Percentiles rank a stretch among this genome's conserved stretches.
phyloP scores from a whole-genome alignment of 2,888 invertebrate species.

The Cylindroiulus punctatus region DNA sequence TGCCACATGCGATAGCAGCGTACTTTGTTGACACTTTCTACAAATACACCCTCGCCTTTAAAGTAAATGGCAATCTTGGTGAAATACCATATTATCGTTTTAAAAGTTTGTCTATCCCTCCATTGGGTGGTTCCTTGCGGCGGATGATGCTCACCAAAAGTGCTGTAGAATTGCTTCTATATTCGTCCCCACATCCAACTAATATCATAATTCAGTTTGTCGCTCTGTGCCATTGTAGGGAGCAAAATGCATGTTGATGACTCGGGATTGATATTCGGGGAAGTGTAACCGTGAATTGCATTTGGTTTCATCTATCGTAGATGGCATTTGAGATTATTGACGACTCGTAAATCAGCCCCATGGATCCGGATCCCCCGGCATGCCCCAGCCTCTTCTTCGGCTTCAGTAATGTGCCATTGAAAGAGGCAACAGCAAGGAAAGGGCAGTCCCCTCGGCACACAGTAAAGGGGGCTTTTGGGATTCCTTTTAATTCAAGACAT shows the following conservation, averaged over 20 bases:
- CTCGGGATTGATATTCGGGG: constrained; percentile 23
- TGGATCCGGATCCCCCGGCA: constrained; percentile 40
- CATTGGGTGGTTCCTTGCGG: neutral
- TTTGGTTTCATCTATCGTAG: constrained; percentile 36
- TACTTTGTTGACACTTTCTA: neutral
- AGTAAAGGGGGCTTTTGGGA: neutral
- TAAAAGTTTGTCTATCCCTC: neutral
- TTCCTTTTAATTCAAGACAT: constrained; percentile 49
- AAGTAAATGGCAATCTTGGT: neutral
- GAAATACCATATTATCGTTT: neutral
- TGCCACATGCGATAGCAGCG: too few species aligned
- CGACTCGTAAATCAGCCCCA: constrained; percentile 35
- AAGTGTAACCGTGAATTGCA: constrained; percentile 23
- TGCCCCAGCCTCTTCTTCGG: constrained; percentile 18
- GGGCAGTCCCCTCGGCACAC: constrained; percentile 1
- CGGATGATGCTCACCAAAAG: neutral
- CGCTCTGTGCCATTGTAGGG: neutral
- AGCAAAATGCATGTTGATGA: neutral
- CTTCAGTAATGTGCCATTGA: constrained; percentile 29
- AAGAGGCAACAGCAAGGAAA: neutral
- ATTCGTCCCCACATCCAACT: neutral
- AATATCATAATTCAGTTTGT: constrained; percentile 22
- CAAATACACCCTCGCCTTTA: neutral
- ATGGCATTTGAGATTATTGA: constrained; percentile 45
- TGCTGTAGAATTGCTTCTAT: neutral